These are phyloP conservation scores for Bedellia somnulentella DNA, from an alignment of 2,888 invertebrate species.

Conservation along the genomic window DNA sequence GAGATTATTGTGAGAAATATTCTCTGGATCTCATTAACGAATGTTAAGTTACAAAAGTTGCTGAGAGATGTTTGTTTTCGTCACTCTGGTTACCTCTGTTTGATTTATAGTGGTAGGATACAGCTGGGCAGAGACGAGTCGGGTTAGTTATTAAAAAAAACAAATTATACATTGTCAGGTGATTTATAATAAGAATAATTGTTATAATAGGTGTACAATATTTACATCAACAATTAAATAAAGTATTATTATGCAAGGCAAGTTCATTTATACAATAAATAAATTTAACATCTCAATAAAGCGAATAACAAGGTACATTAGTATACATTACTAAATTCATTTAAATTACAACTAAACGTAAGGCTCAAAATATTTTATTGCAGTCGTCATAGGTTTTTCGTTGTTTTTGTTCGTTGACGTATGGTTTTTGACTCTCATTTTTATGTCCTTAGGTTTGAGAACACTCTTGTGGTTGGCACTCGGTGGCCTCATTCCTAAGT, in stretches of 20 bases:
- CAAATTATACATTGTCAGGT: slow-evolving; percentile 5
- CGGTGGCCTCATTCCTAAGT: slow-evolving; percentile 55
- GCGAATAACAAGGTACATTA: slow-evolving; percentile 13
- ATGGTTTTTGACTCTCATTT: slow-evolving; percentile 70
- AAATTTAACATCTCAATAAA: slow-evolving; percentile 30
- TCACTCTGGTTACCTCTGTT: no score
- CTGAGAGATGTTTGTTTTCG: no score
- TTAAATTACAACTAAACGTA: slow-evolving; percentile 29
- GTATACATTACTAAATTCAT: slow-evolving; percentile 2
- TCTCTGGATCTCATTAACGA: no score
- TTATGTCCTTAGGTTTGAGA: slow-evolving; percentile 76
- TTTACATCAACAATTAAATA: slow-evolving; percentile 51
- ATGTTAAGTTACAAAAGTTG: no score
- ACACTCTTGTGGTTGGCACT: slow-evolving; percentile 75
- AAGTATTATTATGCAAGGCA: slow-evolving; percentile 52
- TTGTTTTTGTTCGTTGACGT: slow-evolving; percentile 62
- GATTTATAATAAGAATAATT: slow-evolving; percentile 30
- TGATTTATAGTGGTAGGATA: no score
- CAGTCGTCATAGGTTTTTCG: slow-evolving; percentile 58
- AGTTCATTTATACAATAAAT: slow-evolving; percentile 55
- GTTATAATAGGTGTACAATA: slow-evolving; percentile 15
- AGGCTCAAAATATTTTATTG: slow-evolving; percentile 58
- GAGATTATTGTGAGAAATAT: no score
- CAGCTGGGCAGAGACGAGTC: no score
- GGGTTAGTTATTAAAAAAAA: no score